These are phyloP conservation scores for Pandemis corylana DNA, from an alignment of 2,888 invertebrate genomes.

Conservation along the genomic window DNA sequence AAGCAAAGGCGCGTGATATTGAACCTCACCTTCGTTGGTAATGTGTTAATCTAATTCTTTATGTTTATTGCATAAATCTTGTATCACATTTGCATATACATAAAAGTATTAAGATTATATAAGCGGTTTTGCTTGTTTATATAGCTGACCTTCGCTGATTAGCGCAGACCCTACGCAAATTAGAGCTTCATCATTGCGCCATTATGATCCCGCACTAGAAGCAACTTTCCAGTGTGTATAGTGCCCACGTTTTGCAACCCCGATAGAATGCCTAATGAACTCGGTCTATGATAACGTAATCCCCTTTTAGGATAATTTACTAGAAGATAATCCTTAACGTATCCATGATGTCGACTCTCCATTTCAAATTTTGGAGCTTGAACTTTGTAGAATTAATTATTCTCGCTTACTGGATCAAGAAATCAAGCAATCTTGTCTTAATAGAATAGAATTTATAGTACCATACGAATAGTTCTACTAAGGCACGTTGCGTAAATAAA, in stretches of 20 bases:
- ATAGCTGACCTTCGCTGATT: neutral
- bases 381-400: neutral
- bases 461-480: neutral
- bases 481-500: constrained; percentile 6
- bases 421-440: neutral
- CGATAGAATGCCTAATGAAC: constrained; percentile 25
- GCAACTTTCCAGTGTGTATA: neutral
- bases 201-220: neutral
- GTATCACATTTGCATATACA: neutral
- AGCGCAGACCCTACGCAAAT: neutral
- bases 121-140: neutral
- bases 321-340: neutral
- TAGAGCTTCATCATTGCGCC: neutral
- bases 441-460: neutral
- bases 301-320: neutral
- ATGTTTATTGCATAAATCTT: neutral
- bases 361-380: neutral
- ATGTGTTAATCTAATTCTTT: neutral
- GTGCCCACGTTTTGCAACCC: constrained; percentile 3
- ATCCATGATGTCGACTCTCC: neutral
- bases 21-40: neutral
- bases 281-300: neutral
- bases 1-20: neutral
- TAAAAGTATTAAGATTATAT: neutral
- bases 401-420: neutral